phyloP scores from a whole-genome alignment of 2,888 invertebrate genomes.

The Caenorhabditis zanzibari region DNA sequence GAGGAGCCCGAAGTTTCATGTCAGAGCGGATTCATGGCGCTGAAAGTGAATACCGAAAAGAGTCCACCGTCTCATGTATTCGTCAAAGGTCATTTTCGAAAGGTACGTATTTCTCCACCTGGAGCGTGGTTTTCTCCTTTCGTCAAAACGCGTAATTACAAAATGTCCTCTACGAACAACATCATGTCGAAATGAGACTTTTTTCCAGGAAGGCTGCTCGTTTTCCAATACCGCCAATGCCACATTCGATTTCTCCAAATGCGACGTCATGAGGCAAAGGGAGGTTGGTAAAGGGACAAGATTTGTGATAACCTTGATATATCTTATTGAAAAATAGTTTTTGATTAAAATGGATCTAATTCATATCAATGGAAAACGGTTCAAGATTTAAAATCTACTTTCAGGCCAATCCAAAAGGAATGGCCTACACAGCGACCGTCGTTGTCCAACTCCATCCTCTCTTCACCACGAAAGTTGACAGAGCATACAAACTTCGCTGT shows the following conservation, averaged over 20 bases:
- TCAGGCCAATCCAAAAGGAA: conserved; percentile 81
- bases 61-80: conserved; percentile 79
- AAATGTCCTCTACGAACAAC: conserved; percentile 46
- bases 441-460: conserved; percentile 83
- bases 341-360: no score
- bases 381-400: background rate
- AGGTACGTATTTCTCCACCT: conserved; percentile 55
- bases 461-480: conserved; percentile 79
- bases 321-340: no score
- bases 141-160: conserved; percentile 40
- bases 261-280: conserved; percentile 80
- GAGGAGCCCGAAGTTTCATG: conserved; percentile 77
- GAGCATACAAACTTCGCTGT: conserved; percentile 82
- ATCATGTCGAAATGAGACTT: conserved; percentile 34
- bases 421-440: conserved; percentile 82
- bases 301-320: background rate
- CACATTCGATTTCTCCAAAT: conserved; percentile 80
- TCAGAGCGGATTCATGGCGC: conserved; percentile 71
- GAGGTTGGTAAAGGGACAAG: conserved; percentile 69
- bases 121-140: conserved; percentile 26
- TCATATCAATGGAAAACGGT: background rate
- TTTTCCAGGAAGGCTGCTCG: conserved; percentile 75
- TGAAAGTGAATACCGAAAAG: conserved; percentile 74
- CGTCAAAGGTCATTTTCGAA: conserved; percentile 79
- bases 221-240: conserved; percentile 74